Evolutionary conservation across 1,140 invertebrate genomes (phyloP).

Genomic region (Pararge aegeria): DNA sequence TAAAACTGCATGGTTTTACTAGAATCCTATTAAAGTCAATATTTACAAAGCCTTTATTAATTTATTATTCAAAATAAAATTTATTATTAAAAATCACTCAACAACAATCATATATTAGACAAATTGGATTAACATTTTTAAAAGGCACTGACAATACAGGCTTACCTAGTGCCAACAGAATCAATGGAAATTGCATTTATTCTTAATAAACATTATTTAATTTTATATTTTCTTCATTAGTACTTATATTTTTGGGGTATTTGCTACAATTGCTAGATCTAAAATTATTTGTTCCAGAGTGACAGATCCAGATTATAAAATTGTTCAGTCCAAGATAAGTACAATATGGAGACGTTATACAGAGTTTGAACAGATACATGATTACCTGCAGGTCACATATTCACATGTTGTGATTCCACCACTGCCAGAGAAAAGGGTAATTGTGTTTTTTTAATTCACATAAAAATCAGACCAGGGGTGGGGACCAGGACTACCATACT

Average conservation of each 20-base stretch:
- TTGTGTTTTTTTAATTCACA: not conserved
- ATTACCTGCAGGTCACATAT: conserved; percentile 88
- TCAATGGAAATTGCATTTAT: too few species aligned
- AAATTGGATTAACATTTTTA: too few species aligned
- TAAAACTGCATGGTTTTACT: not conserved
- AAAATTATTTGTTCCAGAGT: conserved; percentile 79
- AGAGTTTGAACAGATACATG: conserved; percentile 90
- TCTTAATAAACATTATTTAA: too few species aligned
- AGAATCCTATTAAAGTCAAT: too few species aligned
- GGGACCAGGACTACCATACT: too few species aligned
- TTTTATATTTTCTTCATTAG: not conserved
- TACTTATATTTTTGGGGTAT: not conserved
- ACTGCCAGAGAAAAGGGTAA: conserved; percentile 89
- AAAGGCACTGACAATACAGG: too few species aligned
- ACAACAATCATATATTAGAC: too few species aligned
- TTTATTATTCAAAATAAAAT: too few species aligned
- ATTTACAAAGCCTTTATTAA: too few species aligned
- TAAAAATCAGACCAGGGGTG: too few species aligned
- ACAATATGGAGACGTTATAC: conserved; percentile 91
- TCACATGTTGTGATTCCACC: conserved; percentile 89
- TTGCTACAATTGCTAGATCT: not conserved
- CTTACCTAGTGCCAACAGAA: too few species aligned
- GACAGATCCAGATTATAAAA: conserved; percentile 84
- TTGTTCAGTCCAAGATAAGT: conserved; percentile 82
- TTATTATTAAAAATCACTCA: too few species aligned